Percentiles rank a stretch among this genome's conserved stretches.
Evolutionary conservation across 2,888 invertebrate species (phyloP).

Genomic region (Oscheius onirici): DNA sequence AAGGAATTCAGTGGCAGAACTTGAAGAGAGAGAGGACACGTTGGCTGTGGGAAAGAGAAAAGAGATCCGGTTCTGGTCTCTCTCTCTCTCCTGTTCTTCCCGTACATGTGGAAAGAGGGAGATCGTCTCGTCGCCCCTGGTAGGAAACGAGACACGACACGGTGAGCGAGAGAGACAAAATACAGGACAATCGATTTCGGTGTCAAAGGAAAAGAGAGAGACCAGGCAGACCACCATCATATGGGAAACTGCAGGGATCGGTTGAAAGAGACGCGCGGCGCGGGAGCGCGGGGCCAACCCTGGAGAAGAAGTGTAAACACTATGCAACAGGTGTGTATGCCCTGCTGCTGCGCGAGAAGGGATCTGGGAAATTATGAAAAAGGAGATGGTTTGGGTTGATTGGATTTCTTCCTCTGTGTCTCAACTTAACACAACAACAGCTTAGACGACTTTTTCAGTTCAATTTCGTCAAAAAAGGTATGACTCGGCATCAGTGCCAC

Average conservation of each 20-base stretch:
- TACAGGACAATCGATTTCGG: neutral
- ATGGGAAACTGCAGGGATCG: neutral
- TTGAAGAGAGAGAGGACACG: no score
- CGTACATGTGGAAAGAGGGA: slow-evolving; percentile 10
- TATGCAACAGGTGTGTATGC: neutral
- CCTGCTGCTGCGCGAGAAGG: slow-evolving; percentile 28
- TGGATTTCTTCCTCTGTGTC: slow-evolving; percentile 7
- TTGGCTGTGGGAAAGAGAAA: neutral
- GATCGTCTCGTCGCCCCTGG: neutral
- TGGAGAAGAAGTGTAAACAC: slow-evolving; percentile 18
- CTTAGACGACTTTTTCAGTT: neutral
- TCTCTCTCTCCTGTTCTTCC: no score
- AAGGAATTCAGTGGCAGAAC: no score
- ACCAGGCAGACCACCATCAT: neutral
- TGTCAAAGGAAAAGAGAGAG: slow-evolving; percentile 25
- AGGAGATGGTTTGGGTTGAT: no score
- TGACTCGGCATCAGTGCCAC: no score
- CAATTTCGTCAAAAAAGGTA: no score
- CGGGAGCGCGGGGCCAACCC: neutral
- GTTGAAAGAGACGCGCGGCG: slow-evolving; percentile 2
- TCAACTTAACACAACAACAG: no score
- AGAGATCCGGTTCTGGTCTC: neutral
- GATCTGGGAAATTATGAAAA: slow-evolving; percentile 13
- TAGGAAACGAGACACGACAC: no score
- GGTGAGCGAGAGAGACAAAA: no score